These are phyloP conservation scores for Siphlonurus alternatus DNA, from an alignment of 2,888 invertebrate genomes.

Conservation along the genomic window DNA sequence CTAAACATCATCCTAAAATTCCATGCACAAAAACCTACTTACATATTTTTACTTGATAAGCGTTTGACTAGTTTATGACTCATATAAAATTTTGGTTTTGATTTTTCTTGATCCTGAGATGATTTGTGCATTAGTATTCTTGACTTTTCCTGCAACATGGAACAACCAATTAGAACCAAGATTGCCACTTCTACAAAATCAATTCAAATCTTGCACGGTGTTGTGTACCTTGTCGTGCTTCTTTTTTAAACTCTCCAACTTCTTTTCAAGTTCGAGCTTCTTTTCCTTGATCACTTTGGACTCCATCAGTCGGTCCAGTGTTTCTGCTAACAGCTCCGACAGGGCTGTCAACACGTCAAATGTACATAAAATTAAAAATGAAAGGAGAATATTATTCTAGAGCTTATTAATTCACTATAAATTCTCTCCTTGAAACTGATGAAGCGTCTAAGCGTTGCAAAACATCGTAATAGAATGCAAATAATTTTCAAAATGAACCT, in stretches of 20 bases:
- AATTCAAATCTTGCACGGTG: constrained; percentile 9
- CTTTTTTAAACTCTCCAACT: constrained; percentile 62
- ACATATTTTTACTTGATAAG: constrained; percentile 63
- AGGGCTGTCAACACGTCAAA: too few relatives aligned
- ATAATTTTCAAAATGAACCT: too few relatives aligned
- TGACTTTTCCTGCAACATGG: constrained; percentile 33
- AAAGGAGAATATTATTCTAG: too few relatives aligned
- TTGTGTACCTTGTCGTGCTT: constrained; percentile 56
- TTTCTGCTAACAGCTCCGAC: constrained; percentile 53
- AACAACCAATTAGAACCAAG: neutral
- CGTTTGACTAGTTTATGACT: constrained; percentile 57
- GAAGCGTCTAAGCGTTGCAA: too few relatives aligned
- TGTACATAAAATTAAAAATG: too few relatives aligned
- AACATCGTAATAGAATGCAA: too few relatives aligned
- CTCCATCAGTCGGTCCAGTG: constrained; percentile 61
- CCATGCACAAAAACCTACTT: constrained; percentile 29
- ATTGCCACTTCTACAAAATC: constrained; percentile 3
- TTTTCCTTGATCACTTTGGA: constrained; percentile 72
- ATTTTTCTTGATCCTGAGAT: constrained; percentile 41
- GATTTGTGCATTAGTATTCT: constrained; percentile 40
- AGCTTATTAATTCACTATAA: too few relatives aligned
- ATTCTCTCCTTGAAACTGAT: too few relatives aligned
- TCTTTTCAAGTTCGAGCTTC: constrained; percentile 67
- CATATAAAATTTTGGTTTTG: constrained; percentile 54
- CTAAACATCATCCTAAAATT: too few relatives aligned